Percentiles rank a stretch among this genome's conserved stretches.
Evolutionary conservation across 2,113 vertebrate species (phyloP).

Genomic region (Piprites chloris): DNA sequence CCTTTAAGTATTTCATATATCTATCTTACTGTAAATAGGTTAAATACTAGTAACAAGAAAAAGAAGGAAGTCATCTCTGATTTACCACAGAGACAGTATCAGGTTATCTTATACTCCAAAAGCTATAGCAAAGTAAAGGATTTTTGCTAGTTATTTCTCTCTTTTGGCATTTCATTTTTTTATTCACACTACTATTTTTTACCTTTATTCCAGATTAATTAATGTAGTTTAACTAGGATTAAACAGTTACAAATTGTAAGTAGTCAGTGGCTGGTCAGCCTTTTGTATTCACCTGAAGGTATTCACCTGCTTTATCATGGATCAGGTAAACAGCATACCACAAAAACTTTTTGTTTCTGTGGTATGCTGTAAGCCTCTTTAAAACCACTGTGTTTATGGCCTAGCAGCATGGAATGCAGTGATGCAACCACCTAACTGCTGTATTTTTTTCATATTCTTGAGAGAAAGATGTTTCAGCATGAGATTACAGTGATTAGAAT

Average conservation of each 20-base stretch:
- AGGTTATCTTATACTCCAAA: not conserved
- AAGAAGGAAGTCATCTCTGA: not conserved
- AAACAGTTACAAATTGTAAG: not conserved
- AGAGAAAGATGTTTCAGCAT: not conserved
- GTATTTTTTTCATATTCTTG: not conserved
- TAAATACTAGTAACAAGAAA: not conserved
- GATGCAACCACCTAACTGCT: not conserved
- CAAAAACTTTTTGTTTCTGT: no score
- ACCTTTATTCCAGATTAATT: not conserved
- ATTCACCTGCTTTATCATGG: not conserved
- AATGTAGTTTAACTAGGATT: not conserved
- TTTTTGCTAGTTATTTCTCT: not conserved
- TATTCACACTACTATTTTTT: not conserved
- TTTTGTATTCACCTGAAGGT: not conserved
- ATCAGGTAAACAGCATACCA: not conserved
- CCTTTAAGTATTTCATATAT: not conserved
- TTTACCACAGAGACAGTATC: not conserved
- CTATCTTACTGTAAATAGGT: not conserved
- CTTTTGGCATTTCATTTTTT: not conserved
- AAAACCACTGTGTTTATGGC: not conserved
- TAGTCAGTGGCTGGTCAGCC: not conserved
- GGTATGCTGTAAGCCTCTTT: not conserved
- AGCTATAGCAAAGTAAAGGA: not conserved
- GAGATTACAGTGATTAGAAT: not conserved
- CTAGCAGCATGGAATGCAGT: not conserved